Conservation (phyloP, 2,888 invertebrate species). For the Caenorhabditis sp. region DNA sequence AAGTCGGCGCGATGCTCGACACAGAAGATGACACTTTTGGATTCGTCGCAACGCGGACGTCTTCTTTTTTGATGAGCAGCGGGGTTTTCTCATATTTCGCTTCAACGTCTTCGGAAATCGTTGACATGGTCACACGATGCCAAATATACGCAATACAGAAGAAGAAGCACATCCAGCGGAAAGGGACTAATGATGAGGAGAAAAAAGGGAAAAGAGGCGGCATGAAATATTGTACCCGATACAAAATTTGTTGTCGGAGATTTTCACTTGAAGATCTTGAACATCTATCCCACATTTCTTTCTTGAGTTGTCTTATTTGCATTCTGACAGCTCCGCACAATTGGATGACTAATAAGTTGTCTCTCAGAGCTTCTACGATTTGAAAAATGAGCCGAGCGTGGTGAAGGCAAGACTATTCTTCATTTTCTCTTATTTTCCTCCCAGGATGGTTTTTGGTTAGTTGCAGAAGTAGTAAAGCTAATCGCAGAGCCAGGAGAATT, state of each 20-base stretch:
- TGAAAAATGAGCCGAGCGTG: constrained; percentile 33
- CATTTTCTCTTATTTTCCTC: too few relatives aligned
- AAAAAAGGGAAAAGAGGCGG: neutral
- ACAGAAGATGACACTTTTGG: constrained; percentile 10
- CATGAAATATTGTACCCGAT: too few relatives aligned
- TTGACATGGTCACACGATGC: neutral
- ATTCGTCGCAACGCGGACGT: neutral
- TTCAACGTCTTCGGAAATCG: neutral
- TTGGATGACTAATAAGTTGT: constrained; percentile 26
- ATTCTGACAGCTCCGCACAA: too few relatives aligned
- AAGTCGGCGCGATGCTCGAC: constrained; percentile 1
- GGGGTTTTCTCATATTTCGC: neutral
- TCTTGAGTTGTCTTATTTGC: too few relatives aligned
- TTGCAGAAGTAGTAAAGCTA: too few relatives aligned
- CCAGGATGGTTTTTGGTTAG: too few relatives aligned
- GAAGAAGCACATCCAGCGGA: neutral
- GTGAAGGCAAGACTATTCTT: neutral
- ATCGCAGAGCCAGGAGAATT: too few relatives aligned
- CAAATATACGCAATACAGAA: neutral
- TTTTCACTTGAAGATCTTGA: too few relatives aligned
- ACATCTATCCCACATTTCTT: too few relatives aligned
- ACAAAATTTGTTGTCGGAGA: too few relatives aligned
- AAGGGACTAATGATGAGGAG: neutral
- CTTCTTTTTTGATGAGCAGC: neutral
- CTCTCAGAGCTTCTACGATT: neutral